Evolutionary conservation across 2,113 vertebrate genomes (phyloP).

Genomic region (Glaucidium brasilianum): DNA sequence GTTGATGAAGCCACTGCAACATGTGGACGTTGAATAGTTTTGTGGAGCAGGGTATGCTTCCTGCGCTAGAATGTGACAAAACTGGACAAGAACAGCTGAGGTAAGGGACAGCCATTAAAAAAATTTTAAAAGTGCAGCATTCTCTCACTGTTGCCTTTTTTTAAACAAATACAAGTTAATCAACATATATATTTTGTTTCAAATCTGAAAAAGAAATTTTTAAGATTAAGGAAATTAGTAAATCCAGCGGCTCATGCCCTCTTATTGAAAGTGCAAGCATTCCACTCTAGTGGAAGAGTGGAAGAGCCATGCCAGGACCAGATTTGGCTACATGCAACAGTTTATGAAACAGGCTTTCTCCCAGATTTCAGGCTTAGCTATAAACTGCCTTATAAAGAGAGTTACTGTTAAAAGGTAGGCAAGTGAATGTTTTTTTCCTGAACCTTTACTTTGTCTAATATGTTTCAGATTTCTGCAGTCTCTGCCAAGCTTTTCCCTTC

Average conservation of each 20-base stretch:
- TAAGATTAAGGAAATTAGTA: neutral
- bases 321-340: neutral
- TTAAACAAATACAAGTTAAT: neutral
- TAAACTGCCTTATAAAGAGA: slow-evolving; percentile 46
- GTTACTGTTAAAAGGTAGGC: slow-evolving; percentile 47
- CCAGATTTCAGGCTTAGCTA: slow-evolving; percentile 24
- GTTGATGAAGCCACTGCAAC: neutral
- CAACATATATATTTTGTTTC: neutral
- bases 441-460: slow-evolving; percentile 67
- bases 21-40: neutral
- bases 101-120: neutral
- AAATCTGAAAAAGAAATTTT: neutral
- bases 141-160: neutral
- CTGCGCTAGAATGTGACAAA: neutral
- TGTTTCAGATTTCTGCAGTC: slow-evolving; percentile 56
- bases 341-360: slow-evolving; percentile 49
- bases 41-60: neutral
- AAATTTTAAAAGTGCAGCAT: neutral
- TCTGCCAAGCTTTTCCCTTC: slow-evolving; percentile 58
- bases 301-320: neutral
- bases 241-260: neutral
- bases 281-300: neutral
- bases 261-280: neutral
- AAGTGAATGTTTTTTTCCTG: slow-evolving; percentile 35
- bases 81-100: neutral